Evolutionary conservation across 2,888 invertebrate genomes (phyloP), one percentile per base, ranked within the genome.

Genomic region (Andrena marginata): DNA sequence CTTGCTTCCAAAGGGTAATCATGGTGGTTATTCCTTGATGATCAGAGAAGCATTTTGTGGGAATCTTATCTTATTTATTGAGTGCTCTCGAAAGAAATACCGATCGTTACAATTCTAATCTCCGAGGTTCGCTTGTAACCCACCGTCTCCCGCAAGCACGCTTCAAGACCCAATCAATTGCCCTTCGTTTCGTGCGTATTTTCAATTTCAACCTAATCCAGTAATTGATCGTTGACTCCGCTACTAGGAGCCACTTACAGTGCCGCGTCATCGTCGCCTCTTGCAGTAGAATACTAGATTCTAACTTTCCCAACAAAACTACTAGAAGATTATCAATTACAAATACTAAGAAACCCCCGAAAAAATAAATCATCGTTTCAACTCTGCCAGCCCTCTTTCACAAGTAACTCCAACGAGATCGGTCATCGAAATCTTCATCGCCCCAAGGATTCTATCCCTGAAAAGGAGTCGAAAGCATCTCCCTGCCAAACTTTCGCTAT

Each of bases 201-300:
- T 59, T 62, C 71, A 31, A 54, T 71, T 72, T 72, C 79, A 68
- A 68, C 68, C 68, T 26, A 62, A 79, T 79, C 48, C 33, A 20
- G 49, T 73, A 69, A 73, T 73, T 74, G 80, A 63, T 68, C 31
- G 79, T 74, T 69, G 69, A 77, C 70, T 71, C 33, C 70, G 65
- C 56, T 59, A 49, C 49, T 62, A 65, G 67, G 42, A 64, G 23
- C 10, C 29, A 7, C 23, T 77, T 33, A 29, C 10, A 42, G 42
- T 42, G 60, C 31, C 42, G 20, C 31, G 42, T 49, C 59, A 23
- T 67, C 49, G 42, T n/a, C 16, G 33, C 3, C 20, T 23, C 23
- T 42, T 23, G 10, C 10, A 8, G 31, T 26, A n/a, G 10, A 71
- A 70, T 62, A 67, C 60, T 78, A 31, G 59, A 23, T 10, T 31